These are phyloP conservation scores for Auanema freiburgensis DNA, from an alignment of 2,888 invertebrate genomes.

Conservation along the genomic window DNA sequence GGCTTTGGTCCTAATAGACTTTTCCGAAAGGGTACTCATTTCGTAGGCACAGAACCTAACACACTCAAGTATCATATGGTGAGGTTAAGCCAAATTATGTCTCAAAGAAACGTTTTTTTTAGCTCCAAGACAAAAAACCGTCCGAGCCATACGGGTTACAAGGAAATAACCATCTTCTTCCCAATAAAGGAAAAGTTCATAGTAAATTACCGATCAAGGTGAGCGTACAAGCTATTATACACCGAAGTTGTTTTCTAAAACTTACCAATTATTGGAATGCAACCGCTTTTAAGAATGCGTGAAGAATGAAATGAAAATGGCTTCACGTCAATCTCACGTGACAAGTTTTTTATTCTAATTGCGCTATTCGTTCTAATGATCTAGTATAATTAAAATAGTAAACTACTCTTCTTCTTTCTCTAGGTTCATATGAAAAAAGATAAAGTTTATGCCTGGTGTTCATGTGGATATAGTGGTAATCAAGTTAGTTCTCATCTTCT, in stretches of 20 bases:
- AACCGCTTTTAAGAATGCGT: conserved; percentile 1
- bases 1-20: conserved; percentile 60
- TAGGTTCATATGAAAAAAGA: conserved; percentile 68
- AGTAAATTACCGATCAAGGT: conserved; percentile 43
- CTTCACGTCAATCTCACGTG: too few species aligned
- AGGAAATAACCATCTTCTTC: conserved; percentile 59
- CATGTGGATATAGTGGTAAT: conserved; percentile 86
- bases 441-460: conserved; percentile 86
- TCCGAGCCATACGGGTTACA: conserved; percentile 59
- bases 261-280: not conserved
- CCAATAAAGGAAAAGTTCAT: conserved; percentile 55
- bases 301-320: too few species aligned
- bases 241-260: not conserved
- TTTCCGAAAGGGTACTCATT: conserved; percentile 56
- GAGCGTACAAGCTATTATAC: not conserved
- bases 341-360: too few species aligned
- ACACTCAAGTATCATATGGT: conserved; percentile 60
- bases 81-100: not conserved
- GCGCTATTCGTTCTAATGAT: too few species aligned
- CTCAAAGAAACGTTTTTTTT: conserved; percentile 18
- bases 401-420: conserved; percentile 7
- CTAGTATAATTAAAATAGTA: conserved; percentile 1
- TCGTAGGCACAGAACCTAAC: conserved; percentile 63
- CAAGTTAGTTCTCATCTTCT: conserved; percentile 69
- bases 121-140: conserved; percentile 62